Evolutionary conservation across 2,113 vertebrate genomes (phyloP), one percentile per base, ranked within the genome.

Genomic region (Nibea albiflora): DNA sequence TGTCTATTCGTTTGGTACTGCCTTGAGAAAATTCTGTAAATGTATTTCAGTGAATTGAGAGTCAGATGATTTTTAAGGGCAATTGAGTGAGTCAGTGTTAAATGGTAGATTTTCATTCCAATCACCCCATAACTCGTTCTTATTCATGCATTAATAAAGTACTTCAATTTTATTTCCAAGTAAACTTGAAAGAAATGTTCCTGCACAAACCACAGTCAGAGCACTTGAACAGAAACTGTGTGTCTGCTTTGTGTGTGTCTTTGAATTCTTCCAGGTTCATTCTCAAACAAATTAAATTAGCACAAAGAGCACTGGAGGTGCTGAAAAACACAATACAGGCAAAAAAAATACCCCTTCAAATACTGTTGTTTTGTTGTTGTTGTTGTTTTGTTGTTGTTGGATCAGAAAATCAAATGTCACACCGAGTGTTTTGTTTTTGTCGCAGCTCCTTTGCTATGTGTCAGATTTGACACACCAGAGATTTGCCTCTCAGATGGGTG

Each of bases 81-180:
- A 68, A 24, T 7, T 57, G 42, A 61, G 12, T 19, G 12, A 56
- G 49, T 79, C 39, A 26, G 11, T 50, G 22, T 49, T 28, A 15
- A 2, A 24, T 20, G 22, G 52, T 57, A 49, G 24, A 50, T 50
- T 49, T 39, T 20, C n/a, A 63, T 35, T 54, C 3, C 7, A 26
- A 35, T 61, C 24, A 31, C 28, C 49, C 1, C 47, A 26, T 24
- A 66, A 4, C 14, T 54, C 6, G 19, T 24, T 71, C 20, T 35
- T 61, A 47, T 83, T 53, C 19, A 66, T 54, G 19, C 26, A 62
- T 63, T 57, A 50, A 75, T 17, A 58, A 70, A 56, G 11, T 14
- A 26, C 4, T 10, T 71, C 3, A 5, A 15, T 60, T 53, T 52
- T 11, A 31, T 46, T 63, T 70, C n/a, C 24, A 44, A 26, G 20